A percentile compares a stretch with the other conserved stretches of the same genome.
Conservation (phyloP, 2,113 vertebrate species). For the Calyptomena viridis region DNA sequence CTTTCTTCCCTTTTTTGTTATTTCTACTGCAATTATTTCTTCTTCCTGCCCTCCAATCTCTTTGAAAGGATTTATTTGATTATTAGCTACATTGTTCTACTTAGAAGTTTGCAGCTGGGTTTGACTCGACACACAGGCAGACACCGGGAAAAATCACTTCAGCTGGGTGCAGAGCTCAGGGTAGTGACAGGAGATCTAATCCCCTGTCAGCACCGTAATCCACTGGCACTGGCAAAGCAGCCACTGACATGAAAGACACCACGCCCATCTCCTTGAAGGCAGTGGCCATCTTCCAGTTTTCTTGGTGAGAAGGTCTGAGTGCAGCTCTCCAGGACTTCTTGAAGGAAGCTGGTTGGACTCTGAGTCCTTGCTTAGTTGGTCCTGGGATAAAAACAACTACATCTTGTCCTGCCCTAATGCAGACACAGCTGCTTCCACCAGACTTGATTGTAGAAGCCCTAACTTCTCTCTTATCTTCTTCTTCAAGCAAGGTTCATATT, state of each 20-base stretch:
- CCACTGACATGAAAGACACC: rapidly evolving
- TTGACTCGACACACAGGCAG: neutral
- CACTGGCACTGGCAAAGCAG: neutral
- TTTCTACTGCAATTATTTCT: neutral
- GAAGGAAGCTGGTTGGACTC: neutral
- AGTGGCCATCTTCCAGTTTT: neutral
- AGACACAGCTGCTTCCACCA: neutral
- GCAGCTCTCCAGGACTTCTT: neutral
- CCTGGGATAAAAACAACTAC: neutral
- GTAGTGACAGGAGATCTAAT: neutral
- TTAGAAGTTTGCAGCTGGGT: neutral
- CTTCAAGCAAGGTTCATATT: neutral
- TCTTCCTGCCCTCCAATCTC: neutral
- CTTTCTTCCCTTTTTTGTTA: neutral
- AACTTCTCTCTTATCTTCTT: neutral
- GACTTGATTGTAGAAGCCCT: neutral
- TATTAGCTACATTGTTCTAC: neutral
- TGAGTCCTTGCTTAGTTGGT: neutral
- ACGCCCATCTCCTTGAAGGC: neutral
- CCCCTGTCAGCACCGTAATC: rapidly evolving
- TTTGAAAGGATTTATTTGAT: neutral
- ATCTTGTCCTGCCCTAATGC: neutral
- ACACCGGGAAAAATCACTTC: neutral
- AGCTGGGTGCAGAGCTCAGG: neutral
- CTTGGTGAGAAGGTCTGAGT: neutral